Conservation (phyloP, 2,888 invertebrate species). For the Lucinisca nassula region DNA sequence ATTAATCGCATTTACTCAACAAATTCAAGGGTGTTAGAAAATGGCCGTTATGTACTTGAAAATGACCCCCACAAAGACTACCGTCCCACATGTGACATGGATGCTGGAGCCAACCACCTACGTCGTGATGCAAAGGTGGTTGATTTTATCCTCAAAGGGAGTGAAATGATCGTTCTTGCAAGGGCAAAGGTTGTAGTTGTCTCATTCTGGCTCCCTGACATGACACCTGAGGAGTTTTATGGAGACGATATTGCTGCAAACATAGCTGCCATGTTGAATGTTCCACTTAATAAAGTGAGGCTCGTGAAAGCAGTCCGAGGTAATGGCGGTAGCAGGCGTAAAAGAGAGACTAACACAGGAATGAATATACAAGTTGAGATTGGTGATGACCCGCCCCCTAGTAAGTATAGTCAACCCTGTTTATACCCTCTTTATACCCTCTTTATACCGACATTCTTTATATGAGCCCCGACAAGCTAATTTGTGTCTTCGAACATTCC, state of each 20-base stretch:
- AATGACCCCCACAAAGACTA: constrained; percentile 49
- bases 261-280: constrained; percentile 79
- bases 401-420: constrained; percentile 47
- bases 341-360: constrained; percentile 43
- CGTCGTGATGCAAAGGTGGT: constrained; percentile 73
- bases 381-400: constrained; percentile 63
- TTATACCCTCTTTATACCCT: too few relatives aligned
- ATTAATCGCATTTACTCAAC: background rate
- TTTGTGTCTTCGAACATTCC: too few relatives aligned
- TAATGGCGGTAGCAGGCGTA: constrained; percentile 47
- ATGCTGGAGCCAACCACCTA: constrained; percentile 79
- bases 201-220: constrained; percentile 71
- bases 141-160: constrained; percentile 78
- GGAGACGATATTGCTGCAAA: constrained; percentile 79
- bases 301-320: constrained; percentile 78
- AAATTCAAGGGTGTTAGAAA: background rate
- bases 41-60: background rate
- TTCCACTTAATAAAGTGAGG: constrained; percentile 77
- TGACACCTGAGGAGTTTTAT: constrained; percentile 83
- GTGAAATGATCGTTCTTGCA: constrained; percentile 18
- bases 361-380: constrained; percentile 70
- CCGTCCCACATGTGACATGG: constrained; percentile 65
- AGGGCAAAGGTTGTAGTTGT: constrained; percentile 70
- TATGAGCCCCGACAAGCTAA: too few relatives aligned
- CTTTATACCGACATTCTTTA: too few relatives aligned